Evolutionary conservation across 2,113 vertebrate genomes (phyloP).

Genomic region (Muntiacus reevesi): DNA sequence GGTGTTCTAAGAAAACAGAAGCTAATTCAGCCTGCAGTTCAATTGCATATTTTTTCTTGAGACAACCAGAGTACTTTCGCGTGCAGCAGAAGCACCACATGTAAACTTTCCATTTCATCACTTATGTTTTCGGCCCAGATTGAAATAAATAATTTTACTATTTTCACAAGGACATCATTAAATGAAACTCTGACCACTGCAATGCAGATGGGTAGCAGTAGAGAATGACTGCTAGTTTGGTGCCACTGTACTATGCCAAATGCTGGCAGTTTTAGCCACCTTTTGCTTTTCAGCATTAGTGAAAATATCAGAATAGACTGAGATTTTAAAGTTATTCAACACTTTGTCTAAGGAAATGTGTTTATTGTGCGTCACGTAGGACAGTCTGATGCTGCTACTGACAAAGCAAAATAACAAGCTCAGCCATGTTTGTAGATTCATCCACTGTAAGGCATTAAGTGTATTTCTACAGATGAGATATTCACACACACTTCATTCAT

Average conservation of each 20-base stretch:
- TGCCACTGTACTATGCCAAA: not conserved
- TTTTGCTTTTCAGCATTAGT: not conserved
- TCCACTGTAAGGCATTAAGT: not conserved
- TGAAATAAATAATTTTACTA: not conserved
- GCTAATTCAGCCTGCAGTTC: not conserved
- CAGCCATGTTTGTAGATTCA: not conserved
- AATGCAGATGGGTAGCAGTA: not conserved
- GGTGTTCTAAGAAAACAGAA: not conserved
- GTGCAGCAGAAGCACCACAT: not conserved
- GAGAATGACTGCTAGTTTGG: not conserved
- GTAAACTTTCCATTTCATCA: not conserved
- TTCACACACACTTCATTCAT: not conserved
- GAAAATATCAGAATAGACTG: not conserved
- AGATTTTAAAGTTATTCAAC: constrained; percentile 4
- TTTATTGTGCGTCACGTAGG: not conserved
- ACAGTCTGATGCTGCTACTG: not conserved
- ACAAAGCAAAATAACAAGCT: not conserved
- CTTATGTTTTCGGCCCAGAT: not conserved
- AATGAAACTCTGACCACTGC: not conserved
- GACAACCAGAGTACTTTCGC: not conserved
- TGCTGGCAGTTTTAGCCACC: not conserved
- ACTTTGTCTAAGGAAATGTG: not conserved
- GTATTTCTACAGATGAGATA: not conserved
- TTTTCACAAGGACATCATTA: not conserved
- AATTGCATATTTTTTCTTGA: not conserved